These are phyloP conservation scores for Lepidocyrtinus sp. DNA, from an alignment of 2,888 invertebrate species.

Conservation along the genomic window DNA sequence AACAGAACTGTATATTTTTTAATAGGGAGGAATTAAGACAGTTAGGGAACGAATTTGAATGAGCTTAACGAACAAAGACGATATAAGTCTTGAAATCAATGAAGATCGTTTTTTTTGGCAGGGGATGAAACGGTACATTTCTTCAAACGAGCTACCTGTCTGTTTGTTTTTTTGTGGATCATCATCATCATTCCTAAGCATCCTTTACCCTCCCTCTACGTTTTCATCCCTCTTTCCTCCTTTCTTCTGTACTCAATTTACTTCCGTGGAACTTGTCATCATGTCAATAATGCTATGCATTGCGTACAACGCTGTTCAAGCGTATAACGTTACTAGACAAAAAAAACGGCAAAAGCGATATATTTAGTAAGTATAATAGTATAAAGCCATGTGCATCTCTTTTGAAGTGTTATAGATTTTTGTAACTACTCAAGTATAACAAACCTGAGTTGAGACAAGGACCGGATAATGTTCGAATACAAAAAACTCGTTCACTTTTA, in stretches of 20 bases:
- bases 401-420: neutral
- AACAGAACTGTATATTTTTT: slow-evolving; percentile 10
- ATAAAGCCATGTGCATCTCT: slow-evolving; percentile 15
- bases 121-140: slow-evolving; percentile 3
- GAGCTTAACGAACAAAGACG: neutral
- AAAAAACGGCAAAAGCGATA: neutral
- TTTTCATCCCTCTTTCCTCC: slow-evolving; percentile 16
- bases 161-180: slow-evolving; percentile 34
- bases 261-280: slow-evolving; percentile 50
- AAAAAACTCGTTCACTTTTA: neutral
- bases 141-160: slow-evolving; percentile 13
- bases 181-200: slow-evolving; percentile 30
- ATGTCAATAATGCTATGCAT: slow-evolving; percentile 21
- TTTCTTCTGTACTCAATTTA: slow-evolving; percentile 36
- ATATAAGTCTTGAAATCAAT: slow-evolving; percentile 11
- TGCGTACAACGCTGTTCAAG: slow-evolving; percentile 12
- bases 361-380: neutral
- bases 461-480: slow-evolving; percentile 45
- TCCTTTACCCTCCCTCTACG: neutral
- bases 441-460: slow-evolving; percentile 23
- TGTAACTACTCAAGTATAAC: slow-evolving; percentile 53
- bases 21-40: slow-evolving; percentile 50
- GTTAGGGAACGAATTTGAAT: slow-evolving; percentile 54
- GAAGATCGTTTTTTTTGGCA: neutral
- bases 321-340: slow-evolving; percentile 18